Evolutionary conservation across 2,888 invertebrate species (phyloP), one percentile per base, ranked within the genome.

Genomic region (Phalera bucephala): DNA sequence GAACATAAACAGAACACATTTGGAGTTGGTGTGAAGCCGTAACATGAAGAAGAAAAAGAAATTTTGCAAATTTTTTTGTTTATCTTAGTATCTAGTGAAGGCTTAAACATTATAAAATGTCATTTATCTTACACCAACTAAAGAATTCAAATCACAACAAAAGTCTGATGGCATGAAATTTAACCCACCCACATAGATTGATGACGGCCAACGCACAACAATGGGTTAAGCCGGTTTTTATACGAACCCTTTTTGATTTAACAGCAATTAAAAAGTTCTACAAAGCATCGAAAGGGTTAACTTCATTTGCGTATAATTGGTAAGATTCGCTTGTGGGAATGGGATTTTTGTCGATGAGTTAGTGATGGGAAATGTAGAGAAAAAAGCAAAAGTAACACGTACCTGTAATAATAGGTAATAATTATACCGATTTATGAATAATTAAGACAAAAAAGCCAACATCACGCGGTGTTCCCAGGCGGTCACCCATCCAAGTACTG

Each of bases 241-340:
- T 38, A 65, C 59, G 71, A 74, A 76, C 80, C 81, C 80, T 74
- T 78, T 78, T 79, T 80, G 81, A 86, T 86, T 87, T 85, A 84
- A 80, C 84, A 76, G 79, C 86, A 88, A 88, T 88, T 87, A 88
- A 86, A 86, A 86, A 85, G 81, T 86, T 85, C 69, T 68, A 66
- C 66, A 74, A 68, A 72, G 72, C 72, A 68, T 65, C 57, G 54
- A 72, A 78, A 82, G 82, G 85, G 71, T 85, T 83, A 80, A 77
- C 73, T 83, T 80, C 72, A 77, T 81, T 85, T 75, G 73, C 70
- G 71, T 72, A 66, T 85, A 83, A 86, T 86, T 82, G 78, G 80
- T 65, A 55, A 50, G 69, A 67, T 69, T 70, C 47, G 52, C 38
- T 55, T 51, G 45, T 56, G 52, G 42, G 51, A 57, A 57, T 38